phyloP scores from a whole-genome alignment of 2,888 invertebrate genomes.

The Allophyes oxyacanthae region DNA sequence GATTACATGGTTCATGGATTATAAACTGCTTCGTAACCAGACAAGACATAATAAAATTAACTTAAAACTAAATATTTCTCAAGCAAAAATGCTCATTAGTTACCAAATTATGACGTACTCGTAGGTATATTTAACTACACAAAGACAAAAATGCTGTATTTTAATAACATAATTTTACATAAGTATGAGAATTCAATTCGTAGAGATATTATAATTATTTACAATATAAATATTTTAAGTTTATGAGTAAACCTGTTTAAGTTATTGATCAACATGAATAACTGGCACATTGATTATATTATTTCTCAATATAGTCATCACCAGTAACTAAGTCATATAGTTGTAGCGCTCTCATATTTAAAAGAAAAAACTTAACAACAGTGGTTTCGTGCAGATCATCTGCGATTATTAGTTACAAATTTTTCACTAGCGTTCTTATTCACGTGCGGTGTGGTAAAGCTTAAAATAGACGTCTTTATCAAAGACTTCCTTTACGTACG shows the following conservation, averaged over 20 bases:
- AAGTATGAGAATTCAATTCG: not conserved
- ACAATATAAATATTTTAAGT: not conserved
- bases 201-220: not conserved
- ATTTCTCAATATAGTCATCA: not conserved
- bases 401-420: slow-evolving; percentile 36
- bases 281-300: not conserved
- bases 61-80: too few species aligned
- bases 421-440: slow-evolving; percentile 64
- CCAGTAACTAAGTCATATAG: not conserved
- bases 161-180: not conserved
- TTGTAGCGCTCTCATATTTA: not conserved
- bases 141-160: not conserved
- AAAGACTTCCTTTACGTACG: slow-evolving; percentile 73
- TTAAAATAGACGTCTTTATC: slow-evolving; percentile 83
- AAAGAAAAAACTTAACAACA: not conserved
- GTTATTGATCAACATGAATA: slow-evolving; percentile 1
- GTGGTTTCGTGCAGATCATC: not conserved
- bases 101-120: not conserved
- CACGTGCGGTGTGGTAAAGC: slow-evolving; percentile 43
- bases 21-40: slow-evolving; percentile 12
- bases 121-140: not conserved
- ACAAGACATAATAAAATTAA: not conserved
- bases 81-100: too few species aligned
- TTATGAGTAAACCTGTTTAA: slow-evolving; percentile 6
- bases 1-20: slow-evolving; percentile 6